Percentiles rank a stretch among this genome's conserved stretches.
Conservation (phyloP, 2,888 invertebrate genomes). For the Myopa tessellatipennis region DNA sequence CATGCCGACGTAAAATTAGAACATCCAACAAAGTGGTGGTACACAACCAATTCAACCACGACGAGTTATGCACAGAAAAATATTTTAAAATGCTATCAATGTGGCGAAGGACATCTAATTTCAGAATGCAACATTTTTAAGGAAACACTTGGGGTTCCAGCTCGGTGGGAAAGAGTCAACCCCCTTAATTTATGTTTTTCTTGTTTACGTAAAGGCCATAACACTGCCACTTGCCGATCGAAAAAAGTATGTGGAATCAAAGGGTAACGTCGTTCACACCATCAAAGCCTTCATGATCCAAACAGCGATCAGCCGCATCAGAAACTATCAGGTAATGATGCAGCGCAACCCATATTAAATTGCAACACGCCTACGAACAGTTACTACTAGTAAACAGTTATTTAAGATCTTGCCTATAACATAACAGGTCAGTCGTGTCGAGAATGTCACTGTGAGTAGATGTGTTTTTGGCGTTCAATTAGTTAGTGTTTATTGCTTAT, state of each 20-base stretch:
- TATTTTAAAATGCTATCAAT: constrained; percentile 12
- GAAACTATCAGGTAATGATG: neutral
- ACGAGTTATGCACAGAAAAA: constrained; percentile 23
- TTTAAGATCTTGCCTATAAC: constrained; percentile 41
- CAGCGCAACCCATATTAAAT: neutral
- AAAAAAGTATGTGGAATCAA: constrained; percentile 21
- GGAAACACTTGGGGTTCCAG: neutral
- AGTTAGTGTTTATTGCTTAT: no score
- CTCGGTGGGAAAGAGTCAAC: constrained; percentile 39
- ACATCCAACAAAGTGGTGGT: neutral
- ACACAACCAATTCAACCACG: constrained; percentile 25
- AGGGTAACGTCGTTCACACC: constrained; percentile 30
- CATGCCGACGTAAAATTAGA: neutral
- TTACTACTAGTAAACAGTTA: constrained; percentile 33
- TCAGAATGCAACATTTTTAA: constrained; percentile 10
- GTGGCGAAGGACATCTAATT: constrained; percentile 18
- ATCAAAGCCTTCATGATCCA: constrained; percentile 4
- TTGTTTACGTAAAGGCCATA: constrained; percentile 32
- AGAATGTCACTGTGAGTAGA: no score
- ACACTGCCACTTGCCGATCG: constrained; percentile 19
- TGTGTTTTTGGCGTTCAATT: no score
- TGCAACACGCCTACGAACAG: neutral
- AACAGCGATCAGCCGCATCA: neutral
- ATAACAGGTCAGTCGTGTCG: no score
- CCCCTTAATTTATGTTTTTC: constrained; percentile 21